Evolutionary conservation across 2,888 invertebrate species (phyloP), one percentile per base, ranked within the genome.

Genomic region (Arctia plantaginis): DNA sequence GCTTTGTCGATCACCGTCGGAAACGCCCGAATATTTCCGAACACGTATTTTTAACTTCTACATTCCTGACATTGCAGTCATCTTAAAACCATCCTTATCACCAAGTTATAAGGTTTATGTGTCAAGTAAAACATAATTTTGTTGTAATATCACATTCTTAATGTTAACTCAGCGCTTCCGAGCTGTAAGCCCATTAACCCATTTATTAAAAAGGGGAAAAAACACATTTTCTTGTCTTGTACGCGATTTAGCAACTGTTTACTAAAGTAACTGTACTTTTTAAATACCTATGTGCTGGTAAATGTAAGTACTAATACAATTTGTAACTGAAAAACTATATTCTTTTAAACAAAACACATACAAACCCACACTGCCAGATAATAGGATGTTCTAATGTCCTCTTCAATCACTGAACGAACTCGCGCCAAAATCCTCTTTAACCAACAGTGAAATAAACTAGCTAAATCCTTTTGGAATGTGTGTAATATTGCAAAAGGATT

Each of bases 1-100:
- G 74, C 80, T 78, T 81, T 44, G 71, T 74, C 87, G 86, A 87
- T 41, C 82, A 75, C 66, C 84, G 82, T 80, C 94, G 94, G 90
- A 89, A 87, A 88, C 84, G 68, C 55, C 87, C 94, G 95, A 95
- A 88, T 77, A 80, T 81, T 87, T 88, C 92, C 93, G 93, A 94
- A 87, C 73, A 81, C 83, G 90, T 94, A 94, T 95, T 95, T 95
- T 93, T 95, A 95, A 93, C 93, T 90, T 86, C 79, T 80, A 87
- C 87, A 88, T 89, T 90, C 90, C 86, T 83, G 84, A 86, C 82
- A 86, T 80, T 78, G 71, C 72, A 68, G 66, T 41, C 72, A 69
- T 77, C 69, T 76, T 13, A 86, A 83, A 82, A 79, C 80, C 72
- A 71, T 76, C 80, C 80, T 79, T 88, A 86, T 82, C 72, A 30